phyloP scores from a whole-genome alignment of 2,888 invertebrate genomes.

The Lacanobia wlatinum region DNA sequence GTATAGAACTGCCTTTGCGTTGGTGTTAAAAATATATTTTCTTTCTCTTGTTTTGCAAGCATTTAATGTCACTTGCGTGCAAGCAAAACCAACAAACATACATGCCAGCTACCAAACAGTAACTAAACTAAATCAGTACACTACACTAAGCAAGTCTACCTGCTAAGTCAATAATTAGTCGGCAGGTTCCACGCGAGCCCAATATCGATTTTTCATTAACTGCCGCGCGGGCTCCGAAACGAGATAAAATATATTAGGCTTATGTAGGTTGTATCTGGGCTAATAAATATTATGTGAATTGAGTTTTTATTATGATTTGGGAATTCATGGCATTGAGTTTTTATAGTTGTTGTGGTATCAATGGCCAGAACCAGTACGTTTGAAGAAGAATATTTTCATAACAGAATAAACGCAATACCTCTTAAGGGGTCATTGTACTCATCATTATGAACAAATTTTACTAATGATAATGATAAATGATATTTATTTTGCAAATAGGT shows the following conservation, averaged over 20 bases:
- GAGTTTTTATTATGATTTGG: slow-evolving; percentile 46
- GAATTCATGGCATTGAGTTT: background rate
- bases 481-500: too few relatives aligned
- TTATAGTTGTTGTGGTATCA: background rate
- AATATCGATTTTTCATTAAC: slow-evolving; percentile 66
- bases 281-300: slow-evolving; percentile 53
- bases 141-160: slow-evolving; percentile 15
- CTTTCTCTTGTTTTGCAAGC: background rate
- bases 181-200: slow-evolving; percentile 37
- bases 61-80: background rate
- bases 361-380: too few relatives aligned
- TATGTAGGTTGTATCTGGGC: slow-evolving; percentile 41
- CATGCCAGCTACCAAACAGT: background rate
- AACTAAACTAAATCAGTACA: background rate
- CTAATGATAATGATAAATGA: too few relatives aligned
- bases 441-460: too few relatives aligned
- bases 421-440: too few relatives aligned
- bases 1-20: too few relatives aligned
- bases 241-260: slow-evolving; percentile 62
- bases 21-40: too few relatives aligned
- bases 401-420: too few relatives aligned
- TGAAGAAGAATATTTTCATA: too few relatives aligned
- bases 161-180: slow-evolving; percentile 40
- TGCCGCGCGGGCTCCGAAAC: slow-evolving; percentile 27
- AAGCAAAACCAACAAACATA: background rate